These are phyloP conservation scores for Trididemnum miniatum DNA, from an alignment of 23 tunicate species.

Conservation along the genomic window DNA sequence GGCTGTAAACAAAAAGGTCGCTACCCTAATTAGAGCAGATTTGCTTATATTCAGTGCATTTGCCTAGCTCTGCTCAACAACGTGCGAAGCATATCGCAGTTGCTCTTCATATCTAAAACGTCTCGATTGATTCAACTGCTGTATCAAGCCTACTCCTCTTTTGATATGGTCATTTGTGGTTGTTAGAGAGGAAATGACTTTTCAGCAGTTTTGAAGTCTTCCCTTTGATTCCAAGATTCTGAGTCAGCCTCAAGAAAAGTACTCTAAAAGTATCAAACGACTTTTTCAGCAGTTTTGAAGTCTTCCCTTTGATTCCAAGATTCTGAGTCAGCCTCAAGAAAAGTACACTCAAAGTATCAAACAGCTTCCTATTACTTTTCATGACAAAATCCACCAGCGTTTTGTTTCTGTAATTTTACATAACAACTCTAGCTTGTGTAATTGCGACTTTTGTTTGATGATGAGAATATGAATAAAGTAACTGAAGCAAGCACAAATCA, in stretches of 20 bases:
- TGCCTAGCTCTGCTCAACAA: background rate
- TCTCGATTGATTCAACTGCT: constrained; percentile 2
- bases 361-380: background rate
- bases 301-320: constrained; percentile 1
- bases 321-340: constrained; percentile 13
- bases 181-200: constrained; percentile 1
- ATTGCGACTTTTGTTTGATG: background rate
- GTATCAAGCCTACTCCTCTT: background rate
- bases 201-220: constrained; percentile 1
- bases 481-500: constrained; percentile 4
- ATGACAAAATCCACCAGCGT: constrained; percentile 9
- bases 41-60: background rate
- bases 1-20: background rate
- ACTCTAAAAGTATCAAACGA: background rate
- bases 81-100: background rate
- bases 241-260: background rate
- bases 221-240: constrained; percentile 4
- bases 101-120: constrained; percentile 6
- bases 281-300: background rate
- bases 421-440: background rate
- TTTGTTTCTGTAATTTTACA: background rate
- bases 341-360: background rate
- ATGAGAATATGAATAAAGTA: background rate
- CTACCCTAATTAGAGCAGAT: background rate
- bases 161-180: background rate